phyloP scores from a whole-genome alignment of 2,888 invertebrate species.

The Argyresthia goedartella region DNA sequence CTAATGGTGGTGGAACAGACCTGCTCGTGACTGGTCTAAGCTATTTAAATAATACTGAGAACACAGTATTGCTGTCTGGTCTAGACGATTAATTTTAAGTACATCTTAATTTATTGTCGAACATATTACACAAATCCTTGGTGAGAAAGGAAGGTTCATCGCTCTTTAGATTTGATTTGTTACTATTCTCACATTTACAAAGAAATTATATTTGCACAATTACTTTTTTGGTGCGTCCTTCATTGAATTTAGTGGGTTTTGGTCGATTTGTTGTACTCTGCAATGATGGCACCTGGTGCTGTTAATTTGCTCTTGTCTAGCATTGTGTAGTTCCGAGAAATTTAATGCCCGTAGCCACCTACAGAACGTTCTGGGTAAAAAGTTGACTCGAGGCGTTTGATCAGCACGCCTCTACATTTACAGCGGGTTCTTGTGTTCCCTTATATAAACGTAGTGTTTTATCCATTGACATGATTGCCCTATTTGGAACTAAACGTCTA shows the following conservation, averaged over 20 bases:
- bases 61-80: no score
- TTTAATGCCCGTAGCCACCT: not conserved
- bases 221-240: no score
- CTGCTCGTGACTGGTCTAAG: conserved; percentile 35
- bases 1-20: conserved; percentile 31
- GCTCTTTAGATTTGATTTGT: not conserved
- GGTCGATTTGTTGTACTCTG: no score
- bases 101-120: conserved; percentile 13
- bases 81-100: conserved; percentile 25
- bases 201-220: no score
- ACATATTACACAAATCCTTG: not conserved
- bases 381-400: conserved; percentile 22
- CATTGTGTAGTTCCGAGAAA: no score
- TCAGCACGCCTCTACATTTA: conserved; percentile 29
- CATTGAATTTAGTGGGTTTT: no score
- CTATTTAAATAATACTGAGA: conserved; percentile 17
- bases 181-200: no score
- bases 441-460: conserved; percentile 12
- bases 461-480: not conserved
- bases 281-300: no score
- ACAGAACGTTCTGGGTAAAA: conserved; percentile 24
- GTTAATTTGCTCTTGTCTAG: no score
- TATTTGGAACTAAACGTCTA: no score
- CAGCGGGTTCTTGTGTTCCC: conserved; percentile 18
- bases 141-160: not conserved